Conservation (phyloP, 2,113 vertebrate species). For the Glaucidium brasilianum region DNA sequence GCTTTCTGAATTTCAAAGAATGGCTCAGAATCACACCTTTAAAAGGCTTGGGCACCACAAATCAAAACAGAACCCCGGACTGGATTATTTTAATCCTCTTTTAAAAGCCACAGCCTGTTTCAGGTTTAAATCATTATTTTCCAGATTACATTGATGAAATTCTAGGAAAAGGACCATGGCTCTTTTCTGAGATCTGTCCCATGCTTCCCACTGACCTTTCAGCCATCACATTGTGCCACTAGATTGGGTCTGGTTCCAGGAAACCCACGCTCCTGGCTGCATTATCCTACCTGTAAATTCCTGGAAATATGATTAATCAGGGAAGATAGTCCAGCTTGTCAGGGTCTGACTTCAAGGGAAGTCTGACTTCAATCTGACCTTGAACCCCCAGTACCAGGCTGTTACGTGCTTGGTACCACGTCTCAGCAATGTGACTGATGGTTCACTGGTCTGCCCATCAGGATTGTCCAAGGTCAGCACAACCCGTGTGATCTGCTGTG, state of each 20-base stretch:
- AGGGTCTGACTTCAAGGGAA: background rate
- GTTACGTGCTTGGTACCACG: background rate
- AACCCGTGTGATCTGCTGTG: background rate
- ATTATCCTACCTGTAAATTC: background rate
- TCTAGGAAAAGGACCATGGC: background rate
- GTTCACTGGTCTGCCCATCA: background rate
- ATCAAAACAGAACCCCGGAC: background rate
- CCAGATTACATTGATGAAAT: background rate
- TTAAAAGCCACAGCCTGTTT: background rate
- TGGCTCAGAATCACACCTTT: background rate
- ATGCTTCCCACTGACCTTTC: background rate
- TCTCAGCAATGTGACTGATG: background rate
- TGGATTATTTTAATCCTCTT: background rate
- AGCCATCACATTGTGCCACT: background rate
- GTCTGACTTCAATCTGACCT: background rate
- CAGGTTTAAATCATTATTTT: background rate
- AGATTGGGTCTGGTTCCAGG: background rate
- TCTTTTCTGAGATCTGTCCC: background rate
- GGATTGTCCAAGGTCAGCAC: background rate
- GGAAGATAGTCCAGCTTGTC: background rate
- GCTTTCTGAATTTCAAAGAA: background rate
- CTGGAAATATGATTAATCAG: background rate
- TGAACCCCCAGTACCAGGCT: background rate
- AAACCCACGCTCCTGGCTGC: background rate
- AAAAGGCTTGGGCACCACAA: background rate